Conservation (phyloP, 2,888 invertebrate species). For the Tipula vernalis region DNA sequence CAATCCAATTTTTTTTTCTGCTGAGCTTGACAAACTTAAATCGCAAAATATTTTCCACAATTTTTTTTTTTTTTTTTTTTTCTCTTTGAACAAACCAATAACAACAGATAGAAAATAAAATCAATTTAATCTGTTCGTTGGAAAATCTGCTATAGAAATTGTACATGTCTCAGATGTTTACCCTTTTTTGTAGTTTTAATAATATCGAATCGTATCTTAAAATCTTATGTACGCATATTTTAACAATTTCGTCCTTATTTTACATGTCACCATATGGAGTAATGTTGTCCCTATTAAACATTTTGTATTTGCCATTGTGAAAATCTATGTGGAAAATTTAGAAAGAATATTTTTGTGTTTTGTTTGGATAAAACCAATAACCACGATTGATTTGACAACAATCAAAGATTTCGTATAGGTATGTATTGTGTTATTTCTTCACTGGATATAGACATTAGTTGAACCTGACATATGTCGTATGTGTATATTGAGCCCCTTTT, state of each 20-base stretch:
- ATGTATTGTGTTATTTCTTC: neutral
- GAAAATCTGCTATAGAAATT: neutral
- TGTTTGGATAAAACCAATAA: neutral
- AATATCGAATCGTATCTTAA: neutral
- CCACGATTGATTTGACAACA: conserved; percentile 4
- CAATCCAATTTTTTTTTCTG: neutral
- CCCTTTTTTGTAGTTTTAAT: neutral
- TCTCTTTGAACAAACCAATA: neutral
- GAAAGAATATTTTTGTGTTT: neutral
- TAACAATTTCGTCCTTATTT: neutral
- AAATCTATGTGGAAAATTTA: neutral
- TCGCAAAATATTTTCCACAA: neutral
- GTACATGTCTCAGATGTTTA: neutral
- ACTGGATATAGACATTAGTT: neutral
- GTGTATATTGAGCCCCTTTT: neutral
- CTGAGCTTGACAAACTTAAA: neutral
- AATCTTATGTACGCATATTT: neutral
- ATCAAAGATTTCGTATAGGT: neutral
- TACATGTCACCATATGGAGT: neutral
- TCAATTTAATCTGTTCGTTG: neutral
- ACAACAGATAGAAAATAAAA: neutral
- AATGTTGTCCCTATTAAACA: neutral
- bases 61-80: neutral
- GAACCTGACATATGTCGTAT: neutral
- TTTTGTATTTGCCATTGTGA: neutral